These are phyloP conservation scores for Furcula furcula DNA, from an alignment of 2,888 invertebrate species.

Conservation along the genomic window DNA sequence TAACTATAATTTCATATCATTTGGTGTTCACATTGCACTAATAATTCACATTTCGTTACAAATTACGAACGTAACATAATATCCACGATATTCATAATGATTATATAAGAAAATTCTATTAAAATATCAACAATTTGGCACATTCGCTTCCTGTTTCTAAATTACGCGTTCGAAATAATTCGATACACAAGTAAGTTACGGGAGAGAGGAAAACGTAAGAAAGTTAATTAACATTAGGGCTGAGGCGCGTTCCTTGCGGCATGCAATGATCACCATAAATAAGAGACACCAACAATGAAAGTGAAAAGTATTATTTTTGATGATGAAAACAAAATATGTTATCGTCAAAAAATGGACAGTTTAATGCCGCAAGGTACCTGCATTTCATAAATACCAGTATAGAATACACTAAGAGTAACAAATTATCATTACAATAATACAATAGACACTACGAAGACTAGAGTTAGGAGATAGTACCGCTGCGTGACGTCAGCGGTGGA, in stretches of 20 bases:
- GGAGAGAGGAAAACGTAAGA: slow-evolving; percentile 21
- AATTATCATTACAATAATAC: slow-evolving; percentile 42
- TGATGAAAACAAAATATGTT: no score
- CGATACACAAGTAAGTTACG: slow-evolving; percentile 34
- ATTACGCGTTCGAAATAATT: slow-evolving; percentile 44
- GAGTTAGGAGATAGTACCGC: slow-evolving; percentile 30
- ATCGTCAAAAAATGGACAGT: not conserved
- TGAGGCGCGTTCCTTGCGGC: slow-evolving; percentile 18
- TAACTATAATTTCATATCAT: slow-evolving; percentile 41
- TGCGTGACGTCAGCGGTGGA: slow-evolving; percentile 1
- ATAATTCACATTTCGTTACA: slow-evolving; percentile 39
- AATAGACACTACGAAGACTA: slow-evolving; percentile 63
- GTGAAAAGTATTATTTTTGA: not conserved
- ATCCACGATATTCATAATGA: slow-evolving; percentile 33
- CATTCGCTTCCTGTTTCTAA: slow-evolving; percentile 66
- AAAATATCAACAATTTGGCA: slow-evolving; percentile 77
- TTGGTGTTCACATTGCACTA: slow-evolving; percentile 73
- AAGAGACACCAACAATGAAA: no score
- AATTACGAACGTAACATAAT: slow-evolving; percentile 41
- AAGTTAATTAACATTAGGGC: slow-evolving; percentile 23
- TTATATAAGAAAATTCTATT: slow-evolving; percentile 52
- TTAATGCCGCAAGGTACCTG: slow-evolving; percentile 19
- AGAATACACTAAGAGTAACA: slow-evolving; percentile 47
- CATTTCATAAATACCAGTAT: slow-evolving; percentile 27
- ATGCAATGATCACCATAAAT: not conserved